Evolutionary conservation across 35 echinoderm and acorn worm species (phyloP).

Genomic region (Chiridota heheva): DNA sequence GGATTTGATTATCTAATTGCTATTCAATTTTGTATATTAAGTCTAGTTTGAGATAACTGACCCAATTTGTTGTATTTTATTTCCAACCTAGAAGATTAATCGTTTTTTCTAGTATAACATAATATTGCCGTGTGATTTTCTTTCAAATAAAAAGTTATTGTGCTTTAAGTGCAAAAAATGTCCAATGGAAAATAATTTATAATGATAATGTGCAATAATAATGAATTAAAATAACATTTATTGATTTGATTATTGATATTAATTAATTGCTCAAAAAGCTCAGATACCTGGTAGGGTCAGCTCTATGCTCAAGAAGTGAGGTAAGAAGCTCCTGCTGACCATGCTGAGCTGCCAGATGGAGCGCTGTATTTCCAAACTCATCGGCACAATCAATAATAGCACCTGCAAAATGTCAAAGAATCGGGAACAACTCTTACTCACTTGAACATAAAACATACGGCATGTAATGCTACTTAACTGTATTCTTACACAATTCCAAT

Average conservation of each 20-base stretch:
- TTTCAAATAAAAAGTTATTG: not conserved
- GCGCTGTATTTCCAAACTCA: slow-evolving; percentile 80
- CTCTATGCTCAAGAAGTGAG: slow-evolving; percentile 79
- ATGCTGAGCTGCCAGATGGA: slow-evolving; percentile 90
- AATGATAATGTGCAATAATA: too few relatives aligned
- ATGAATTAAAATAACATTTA: too few relatives aligned
- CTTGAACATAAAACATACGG: too few relatives aligned
- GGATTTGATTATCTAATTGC: not conserved
- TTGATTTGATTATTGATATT: too few relatives aligned
- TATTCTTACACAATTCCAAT: too few relatives aligned
- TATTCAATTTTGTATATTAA: not conserved
- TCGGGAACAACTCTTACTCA: not conserved
- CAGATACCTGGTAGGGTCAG: slow-evolving; percentile 87
- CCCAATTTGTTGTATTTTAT: too few relatives aligned
- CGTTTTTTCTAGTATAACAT: too few relatives aligned
- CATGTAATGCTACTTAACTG: too few relatives aligned
- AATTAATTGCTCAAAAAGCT: not conserved
- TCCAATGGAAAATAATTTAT: not conserved
- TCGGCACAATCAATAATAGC: slow-evolving; percentile 86
- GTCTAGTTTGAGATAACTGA: too few relatives aligned
- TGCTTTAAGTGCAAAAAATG: not conserved
- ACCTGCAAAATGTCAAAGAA: slow-evolving; percentile 56
- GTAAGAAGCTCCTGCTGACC: slow-evolving; percentile 88
- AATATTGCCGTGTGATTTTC: too few relatives aligned
- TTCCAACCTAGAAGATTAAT: not conserved